A percentile compares a stretch with the other conserved stretches of the same genome.
Evolutionary conservation across 1,140 invertebrate species (phyloP).

Genomic region (Thaumetopoea pityocampa): DNA sequence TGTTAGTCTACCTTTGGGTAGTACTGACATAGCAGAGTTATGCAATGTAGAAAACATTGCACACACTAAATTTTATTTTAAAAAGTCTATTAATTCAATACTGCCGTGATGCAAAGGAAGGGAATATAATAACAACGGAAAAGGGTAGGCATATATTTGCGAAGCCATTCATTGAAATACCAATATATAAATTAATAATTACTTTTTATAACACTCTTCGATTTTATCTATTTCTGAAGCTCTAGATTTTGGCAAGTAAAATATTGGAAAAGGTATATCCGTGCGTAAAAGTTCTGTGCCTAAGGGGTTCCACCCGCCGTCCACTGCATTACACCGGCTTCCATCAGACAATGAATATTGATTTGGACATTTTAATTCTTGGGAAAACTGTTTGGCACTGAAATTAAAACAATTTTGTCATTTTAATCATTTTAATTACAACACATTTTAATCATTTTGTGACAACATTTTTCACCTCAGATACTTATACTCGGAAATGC

Average conservation of each 20-base stretch:
- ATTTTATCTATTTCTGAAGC: conserved; percentile 77
- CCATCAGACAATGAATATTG: conserved; percentile 78
- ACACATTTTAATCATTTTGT: neutral
- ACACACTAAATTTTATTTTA: too few relatives aligned
- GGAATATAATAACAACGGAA: too few relatives aligned
- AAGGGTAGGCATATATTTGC: too few relatives aligned
- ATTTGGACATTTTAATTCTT: conserved; percentile 91
- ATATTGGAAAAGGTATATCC: conserved; percentile 91
- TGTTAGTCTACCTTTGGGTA: too few relatives aligned
- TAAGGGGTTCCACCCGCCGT: conserved; percentile 84
- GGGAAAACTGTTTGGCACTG: conserved; percentile 76
- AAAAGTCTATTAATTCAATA: too few relatives aligned
- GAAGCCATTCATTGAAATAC: too few relatives aligned
- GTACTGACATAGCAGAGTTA: too few relatives aligned
- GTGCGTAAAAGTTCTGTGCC: conserved; percentile 85
- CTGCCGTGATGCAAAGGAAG: too few relatives aligned
- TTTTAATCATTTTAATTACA: neutral
- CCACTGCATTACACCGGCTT: conserved; percentile 47
- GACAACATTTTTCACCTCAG: too few relatives aligned
- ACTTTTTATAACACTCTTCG: conserved; percentile 76
- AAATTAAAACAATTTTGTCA: conserved; percentile 22
- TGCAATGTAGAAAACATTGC: too few relatives aligned
- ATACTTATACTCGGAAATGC: too few relatives aligned
- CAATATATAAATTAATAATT: too few relatives aligned
- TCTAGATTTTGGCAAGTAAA: conserved; percentile 79